Percentiles rank a stretch among this genome's conserved stretches.
These are phyloP conservation scores for Epistrophe eligans DNA, from an alignment of 2,888 invertebrate genomes.

Conservation along the genomic window DNA sequence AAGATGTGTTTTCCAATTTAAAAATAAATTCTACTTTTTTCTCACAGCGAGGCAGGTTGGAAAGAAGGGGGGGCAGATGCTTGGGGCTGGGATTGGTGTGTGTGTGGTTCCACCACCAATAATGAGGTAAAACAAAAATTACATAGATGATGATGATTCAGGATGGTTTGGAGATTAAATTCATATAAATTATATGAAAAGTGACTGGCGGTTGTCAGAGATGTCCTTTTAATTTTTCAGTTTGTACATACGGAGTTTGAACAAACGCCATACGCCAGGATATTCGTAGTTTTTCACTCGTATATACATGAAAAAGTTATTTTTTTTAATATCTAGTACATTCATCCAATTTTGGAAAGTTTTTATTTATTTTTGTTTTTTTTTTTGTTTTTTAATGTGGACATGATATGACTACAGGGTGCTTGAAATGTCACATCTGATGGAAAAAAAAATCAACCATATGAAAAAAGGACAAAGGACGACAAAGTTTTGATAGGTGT, in stretches of 20 bases:
- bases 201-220: slow-evolving; percentile 14
- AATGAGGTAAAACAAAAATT: slow-evolving; percentile 10
- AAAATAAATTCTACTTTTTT: slow-evolving; percentile 63
- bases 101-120: slow-evolving; percentile 1
- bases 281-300: slow-evolving; percentile 32
- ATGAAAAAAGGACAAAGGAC: slow-evolving; percentile 1
- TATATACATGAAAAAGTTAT: slow-evolving; percentile 63
- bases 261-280: slow-evolving; percentile 41
- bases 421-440: slow-evolving; percentile 34
- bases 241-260: background rate
- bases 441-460: background rate
- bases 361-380: background rate
- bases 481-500: slow-evolving; percentile 32
- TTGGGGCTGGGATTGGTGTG: background rate
- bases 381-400: slow-evolving; percentile 4
- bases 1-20: slow-evolving; percentile 77
- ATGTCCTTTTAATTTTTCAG: slow-evolving; percentile 29
- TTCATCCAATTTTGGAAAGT: slow-evolving; percentile 26
- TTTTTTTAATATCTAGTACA: background rate
- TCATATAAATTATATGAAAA: slow-evolving; percentile 37
- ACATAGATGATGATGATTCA: slow-evolving; percentile 12
- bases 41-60: slow-evolving; percentile 21
- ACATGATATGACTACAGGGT: slow-evolving; percentile 33
- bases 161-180: slow-evolving; percentile 51
- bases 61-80: background rate